Percentiles rank a stretch among this genome's conserved stretches.
These are phyloP conservation scores for Ommatoiulus sabulosus DNA, from an alignment of 2,888 invertebrate species.

Conservation along the genomic window DNA sequence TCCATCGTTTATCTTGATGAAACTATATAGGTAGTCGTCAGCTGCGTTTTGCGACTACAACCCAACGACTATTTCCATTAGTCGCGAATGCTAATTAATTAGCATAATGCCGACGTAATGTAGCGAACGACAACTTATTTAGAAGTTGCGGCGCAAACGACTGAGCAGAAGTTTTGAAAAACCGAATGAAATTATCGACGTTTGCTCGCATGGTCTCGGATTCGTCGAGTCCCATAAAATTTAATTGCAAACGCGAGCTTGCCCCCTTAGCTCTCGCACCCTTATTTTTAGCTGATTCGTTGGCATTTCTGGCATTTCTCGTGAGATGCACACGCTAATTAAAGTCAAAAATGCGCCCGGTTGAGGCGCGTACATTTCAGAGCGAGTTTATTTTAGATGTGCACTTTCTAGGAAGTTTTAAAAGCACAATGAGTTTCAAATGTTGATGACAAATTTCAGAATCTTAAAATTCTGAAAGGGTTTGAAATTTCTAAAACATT, in stretches of 20 bases:
- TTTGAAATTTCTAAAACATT: neutral
- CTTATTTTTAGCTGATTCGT: neutral
- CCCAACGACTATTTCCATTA: conserved; percentile 40
- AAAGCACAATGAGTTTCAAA: neutral
- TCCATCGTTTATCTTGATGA: conserved; percentile 43
- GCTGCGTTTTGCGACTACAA: conserved; percentile 22
- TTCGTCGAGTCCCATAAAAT: neutral
- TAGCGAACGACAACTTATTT: conserved; percentile 23
- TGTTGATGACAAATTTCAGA: neutral
- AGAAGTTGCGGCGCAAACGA: neutral
- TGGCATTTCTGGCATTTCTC: neutral
- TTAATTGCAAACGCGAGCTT: neutral
- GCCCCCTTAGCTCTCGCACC: neutral
- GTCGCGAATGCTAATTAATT: conserved; percentile 30
- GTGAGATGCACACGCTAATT: neutral
- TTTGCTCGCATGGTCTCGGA: neutral
- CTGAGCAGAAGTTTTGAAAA: neutral
- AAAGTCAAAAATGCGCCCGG: neutral
- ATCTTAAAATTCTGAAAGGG: neutral
- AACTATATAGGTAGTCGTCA: conserved; percentile 43
- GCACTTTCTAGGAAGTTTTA: neutral
- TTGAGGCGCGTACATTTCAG: neutral
- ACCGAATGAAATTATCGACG: neutral
- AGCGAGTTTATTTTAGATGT: neutral
- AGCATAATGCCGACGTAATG: conserved; percentile 31